These are phyloP conservation scores for Sweltsa coloradensis DNA, from an alignment of 1,140 invertebrate species.

Conservation along the genomic window DNA sequence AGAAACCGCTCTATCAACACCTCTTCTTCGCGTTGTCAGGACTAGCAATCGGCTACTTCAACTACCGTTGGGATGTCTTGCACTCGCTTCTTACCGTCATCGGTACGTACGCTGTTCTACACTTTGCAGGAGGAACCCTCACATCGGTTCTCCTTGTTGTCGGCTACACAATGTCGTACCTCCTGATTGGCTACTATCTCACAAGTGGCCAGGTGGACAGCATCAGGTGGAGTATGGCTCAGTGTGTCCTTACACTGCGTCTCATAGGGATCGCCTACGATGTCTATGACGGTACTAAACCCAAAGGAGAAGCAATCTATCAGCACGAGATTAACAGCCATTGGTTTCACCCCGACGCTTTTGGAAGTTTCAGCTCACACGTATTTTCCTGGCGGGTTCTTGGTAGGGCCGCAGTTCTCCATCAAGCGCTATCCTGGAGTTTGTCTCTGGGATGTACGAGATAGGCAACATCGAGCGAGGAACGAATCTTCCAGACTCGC, in stretches of 20 bases:
- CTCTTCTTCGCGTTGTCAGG: constrained; percentile 8
- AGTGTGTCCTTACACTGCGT: constrained; percentile 78
- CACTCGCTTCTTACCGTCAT: constrained; percentile 4
- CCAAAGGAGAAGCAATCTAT: constrained; percentile 48
- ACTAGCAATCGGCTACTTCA: constrained; percentile 11
- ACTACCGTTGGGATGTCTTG: constrained; percentile 11
- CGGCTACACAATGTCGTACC: constrained; percentile 7
- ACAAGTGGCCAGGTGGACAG: no score
- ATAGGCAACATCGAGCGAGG: no score
- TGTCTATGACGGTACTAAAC: constrained; percentile 64
- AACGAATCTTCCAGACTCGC: constrained; percentile 43
- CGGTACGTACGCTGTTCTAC: constrained; percentile 3
- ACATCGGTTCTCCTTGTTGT: constrained; percentile 5
- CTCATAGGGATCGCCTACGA: constrained; percentile 79
- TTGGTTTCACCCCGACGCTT: constrained; percentile 55
- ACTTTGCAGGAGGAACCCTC: constrained; percentile 3
- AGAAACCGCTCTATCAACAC: constrained; percentile 5
- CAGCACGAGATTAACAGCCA: constrained; percentile 54
- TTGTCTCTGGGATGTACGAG: constrained; percentile 62
- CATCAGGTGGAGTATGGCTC: constrained; percentile 91
- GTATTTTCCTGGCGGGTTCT: constrained; percentile 75
- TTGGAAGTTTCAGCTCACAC: constrained; percentile 68
- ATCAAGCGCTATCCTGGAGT: constrained; percentile 68
- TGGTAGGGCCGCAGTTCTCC: constrained; percentile 85
- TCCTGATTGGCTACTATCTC: constrained; percentile 5